A percentile compares a stretch with the other conserved stretches of the same genome.
Conservation (phyloP, 2,797 vertebrate species). For the Stomatorhinus walkeri region DNA sequence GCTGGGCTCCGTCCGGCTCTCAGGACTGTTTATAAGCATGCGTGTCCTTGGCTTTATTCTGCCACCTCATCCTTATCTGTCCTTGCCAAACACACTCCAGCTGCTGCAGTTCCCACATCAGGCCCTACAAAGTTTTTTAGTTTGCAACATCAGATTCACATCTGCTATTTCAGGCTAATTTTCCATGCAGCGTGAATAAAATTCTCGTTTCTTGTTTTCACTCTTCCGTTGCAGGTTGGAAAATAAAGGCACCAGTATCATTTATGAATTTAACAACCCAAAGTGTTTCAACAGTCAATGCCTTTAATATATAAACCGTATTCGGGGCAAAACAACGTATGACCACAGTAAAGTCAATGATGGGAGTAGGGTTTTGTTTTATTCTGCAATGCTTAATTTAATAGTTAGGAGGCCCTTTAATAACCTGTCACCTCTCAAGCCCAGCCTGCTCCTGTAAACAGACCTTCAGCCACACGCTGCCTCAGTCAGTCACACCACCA, state of each 20-base stretch:
- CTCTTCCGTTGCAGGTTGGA: neutral
- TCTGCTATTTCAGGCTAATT: neutral
- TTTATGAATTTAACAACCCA: neutral
- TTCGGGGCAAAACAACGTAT: neutral
- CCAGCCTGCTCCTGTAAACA: neutral
- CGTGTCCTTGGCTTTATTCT: constrained; percentile 8
- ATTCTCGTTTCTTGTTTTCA: neutral
- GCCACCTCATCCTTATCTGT: constrained; percentile 24
- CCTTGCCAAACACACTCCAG: constrained; percentile 19
- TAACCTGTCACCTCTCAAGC: neutral
- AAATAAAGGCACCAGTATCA: neutral
- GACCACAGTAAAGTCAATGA: no score
- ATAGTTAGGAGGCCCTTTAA: neutral
- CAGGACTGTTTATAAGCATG: constrained; percentile 34
- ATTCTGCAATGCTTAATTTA: neutral
- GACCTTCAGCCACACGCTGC: neutral
- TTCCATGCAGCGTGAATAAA: neutral
- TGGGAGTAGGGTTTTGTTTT: no score
- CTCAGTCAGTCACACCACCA: neutral
- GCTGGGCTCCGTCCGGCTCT: neutral
- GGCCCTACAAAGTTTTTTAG: neutral
- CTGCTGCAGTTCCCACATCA: constrained; percentile 45
- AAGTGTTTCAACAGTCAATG: neutral
- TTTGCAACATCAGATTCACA: neutral
- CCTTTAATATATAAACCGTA: neutral